Conservation (phyloP, 2,888 invertebrate genomes). For the Hermaeophaga mercurialis region DNA sequence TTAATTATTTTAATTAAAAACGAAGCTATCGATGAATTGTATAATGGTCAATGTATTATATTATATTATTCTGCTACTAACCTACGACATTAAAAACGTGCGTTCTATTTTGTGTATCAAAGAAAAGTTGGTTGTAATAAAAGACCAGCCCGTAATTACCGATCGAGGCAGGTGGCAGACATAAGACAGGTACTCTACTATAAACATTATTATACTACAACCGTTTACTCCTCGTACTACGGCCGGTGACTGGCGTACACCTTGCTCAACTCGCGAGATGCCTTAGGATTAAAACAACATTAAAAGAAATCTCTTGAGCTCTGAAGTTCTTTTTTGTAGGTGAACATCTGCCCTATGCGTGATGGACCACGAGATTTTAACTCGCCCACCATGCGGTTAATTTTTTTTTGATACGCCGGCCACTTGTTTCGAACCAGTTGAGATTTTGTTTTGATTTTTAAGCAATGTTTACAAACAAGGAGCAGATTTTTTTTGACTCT, state of each 20-base stretch:
- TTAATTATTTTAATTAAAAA: too few relatives aligned
- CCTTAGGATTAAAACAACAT: conserved; percentile 1
- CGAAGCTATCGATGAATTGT: too few relatives aligned
- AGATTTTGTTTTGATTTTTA: neutral
- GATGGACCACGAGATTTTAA: conserved; percentile 2
- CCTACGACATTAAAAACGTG: neutral
- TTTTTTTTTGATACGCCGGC: neutral
- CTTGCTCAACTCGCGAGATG: conserved; percentile 8
- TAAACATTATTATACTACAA: conserved; percentile 3
- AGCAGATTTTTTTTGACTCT: neutral
- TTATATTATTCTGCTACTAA: neutral
- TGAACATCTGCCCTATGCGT: conserved; percentile 2
- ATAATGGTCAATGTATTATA: too few relatives aligned
- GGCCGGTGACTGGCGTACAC: conserved; percentile 3
- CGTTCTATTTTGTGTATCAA: neutral
- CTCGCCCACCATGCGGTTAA: neutral
- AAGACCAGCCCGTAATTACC: neutral
- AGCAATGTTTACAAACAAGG: neutral
- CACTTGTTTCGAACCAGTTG: neutral
- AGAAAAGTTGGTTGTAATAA: neutral
- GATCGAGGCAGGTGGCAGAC: conserved; percentile 37
- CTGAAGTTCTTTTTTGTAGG: neutral
- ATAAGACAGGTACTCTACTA: conserved; percentile 37
- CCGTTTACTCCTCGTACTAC: neutral
- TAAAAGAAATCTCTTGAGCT: conserved; percentile 1